Evolutionary conservation across 2,797 vertebrate species (phyloP).

Genomic region (Trematomus bernacchii): DNA sequence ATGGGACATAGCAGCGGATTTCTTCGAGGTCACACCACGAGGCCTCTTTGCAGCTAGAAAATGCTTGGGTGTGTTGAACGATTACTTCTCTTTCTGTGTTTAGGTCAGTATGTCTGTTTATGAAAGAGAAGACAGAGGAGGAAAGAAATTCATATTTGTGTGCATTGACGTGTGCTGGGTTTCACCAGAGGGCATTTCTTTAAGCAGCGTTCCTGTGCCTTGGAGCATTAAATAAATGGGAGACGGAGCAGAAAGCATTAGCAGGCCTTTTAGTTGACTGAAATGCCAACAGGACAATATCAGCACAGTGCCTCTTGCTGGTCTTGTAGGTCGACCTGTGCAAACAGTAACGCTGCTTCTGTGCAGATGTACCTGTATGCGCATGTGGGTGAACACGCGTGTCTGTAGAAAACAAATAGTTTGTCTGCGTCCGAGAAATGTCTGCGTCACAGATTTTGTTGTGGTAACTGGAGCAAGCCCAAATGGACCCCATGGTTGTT

Average conservation of each 20-base stretch:
- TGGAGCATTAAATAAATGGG: constrained; percentile 73
- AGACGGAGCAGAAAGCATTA: constrained; percentile 76
- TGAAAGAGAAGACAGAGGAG: constrained; percentile 3
- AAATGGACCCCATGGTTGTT: constrained; percentile 73
- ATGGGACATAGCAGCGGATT: constrained; percentile 24
- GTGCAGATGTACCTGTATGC: constrained; percentile 3
- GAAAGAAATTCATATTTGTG: constrained; percentile 1
- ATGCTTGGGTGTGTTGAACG: constrained; percentile 13
- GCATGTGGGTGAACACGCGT: not conserved
- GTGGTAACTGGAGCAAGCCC: constrained; percentile 73
- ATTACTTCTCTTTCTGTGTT: constrained; percentile 22
- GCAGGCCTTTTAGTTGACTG: constrained; percentile 68
- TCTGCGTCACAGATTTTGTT: constrained; percentile 46
- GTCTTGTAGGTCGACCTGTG: constrained; percentile 38
- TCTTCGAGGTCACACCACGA: constrained; percentile 40
- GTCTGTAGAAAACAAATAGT: not conserved
- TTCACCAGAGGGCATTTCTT: constrained; percentile 58
- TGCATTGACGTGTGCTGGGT: constrained; percentile 28
- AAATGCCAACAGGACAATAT: constrained; percentile 61
- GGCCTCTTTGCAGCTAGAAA: constrained; percentile 28
- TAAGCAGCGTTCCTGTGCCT: constrained; percentile 56
- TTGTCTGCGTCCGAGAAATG: constrained; percentile 36
- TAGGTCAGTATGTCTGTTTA: constrained; percentile 15
- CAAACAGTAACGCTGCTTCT: constrained; percentile 16
- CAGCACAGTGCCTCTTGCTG: constrained; percentile 31